A percentile compares a stretch with the other conserved stretches of the same genome.
Conservation (phyloP, 2,797 vertebrate species). For the Anniella stebbinsi region DNA sequence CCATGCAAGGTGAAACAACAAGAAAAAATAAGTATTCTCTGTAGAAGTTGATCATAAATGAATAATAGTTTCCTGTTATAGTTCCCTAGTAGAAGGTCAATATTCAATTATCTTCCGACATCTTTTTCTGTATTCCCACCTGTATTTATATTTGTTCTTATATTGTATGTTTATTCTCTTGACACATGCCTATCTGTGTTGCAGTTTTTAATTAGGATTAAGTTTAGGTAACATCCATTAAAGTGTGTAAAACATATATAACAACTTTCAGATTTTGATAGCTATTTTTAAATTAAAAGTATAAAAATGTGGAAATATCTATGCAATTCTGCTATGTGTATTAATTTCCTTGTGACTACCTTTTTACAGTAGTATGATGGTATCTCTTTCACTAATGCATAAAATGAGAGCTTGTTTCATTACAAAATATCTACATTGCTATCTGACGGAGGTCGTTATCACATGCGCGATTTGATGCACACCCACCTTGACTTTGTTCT, state of each 20-base stretch:
- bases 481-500: too few relatives aligned
- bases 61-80: background rate
- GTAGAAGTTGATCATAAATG: background rate
- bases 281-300: background rate
- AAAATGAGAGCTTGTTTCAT: background rate
- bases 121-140: background rate
- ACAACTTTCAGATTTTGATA: background rate
- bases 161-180: background rate
- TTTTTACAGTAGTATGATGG: background rate
- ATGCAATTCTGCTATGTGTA: background rate
- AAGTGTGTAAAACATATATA: background rate
- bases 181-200: background rate
- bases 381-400: background rate
- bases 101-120: background rate
- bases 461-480: too few relatives aligned
- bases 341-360: background rate
- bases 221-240: background rate
- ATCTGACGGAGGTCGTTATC: conserved; percentile 47
- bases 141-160: background rate
- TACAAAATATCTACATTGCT: conserved; percentile 16
- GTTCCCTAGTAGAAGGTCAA: background rate
- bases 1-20: background rate
- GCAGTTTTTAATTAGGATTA: background rate
- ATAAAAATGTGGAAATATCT: background rate
- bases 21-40: background rate